Evolutionary conservation across 2,113 vertebrate species (phyloP), one percentile per base, ranked within the genome.

Genomic region (Symphodus melops): DNA sequence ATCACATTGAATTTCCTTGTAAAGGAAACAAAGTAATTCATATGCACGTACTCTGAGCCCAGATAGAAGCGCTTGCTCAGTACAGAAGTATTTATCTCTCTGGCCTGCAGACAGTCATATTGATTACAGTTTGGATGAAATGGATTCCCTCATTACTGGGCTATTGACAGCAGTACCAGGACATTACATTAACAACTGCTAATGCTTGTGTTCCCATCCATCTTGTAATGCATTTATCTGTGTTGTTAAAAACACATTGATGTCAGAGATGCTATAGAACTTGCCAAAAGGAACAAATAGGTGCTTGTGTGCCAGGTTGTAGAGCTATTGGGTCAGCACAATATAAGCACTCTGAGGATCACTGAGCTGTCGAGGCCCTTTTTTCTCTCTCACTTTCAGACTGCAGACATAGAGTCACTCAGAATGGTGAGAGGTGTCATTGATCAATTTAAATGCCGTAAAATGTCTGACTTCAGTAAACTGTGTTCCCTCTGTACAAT

Each of bases 101-200:
- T 72, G 48, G 57, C 72, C 36, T 39, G 14, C 23, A 68, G 71
- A 28, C 65, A 42, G 64, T 37, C 33, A 23, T 51, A 77, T 80
- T 65, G 72, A 76, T 75, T 83, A 55, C 68, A 62, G 33, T 64
- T 61, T 51, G 67, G 61, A 37, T 64, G 10, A 53, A 75, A 75
- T 78, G 52, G 72, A 84, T 73, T 61, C 55, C 52, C 78, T 85
- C 74, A 74, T 86, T 82, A 82, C 57, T 33, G 59, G 48, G 42
- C 68, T 53, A 56, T 61, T 68, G 62, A 68, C 72, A 64, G 48
- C 17, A 42, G 64, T 21, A 53, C 44, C n/a, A 52, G 56, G 48
- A 52, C 25, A 23, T 48, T 57, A 77, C 25, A 61, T 56, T 79
- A 63, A 78, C 69, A 78, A 49, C 37, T 33, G 66, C 41, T 61